Base-by-base conservation (phyloP, 2,113 vertebrate species). In the Brachyistius frenatus region DNA sequence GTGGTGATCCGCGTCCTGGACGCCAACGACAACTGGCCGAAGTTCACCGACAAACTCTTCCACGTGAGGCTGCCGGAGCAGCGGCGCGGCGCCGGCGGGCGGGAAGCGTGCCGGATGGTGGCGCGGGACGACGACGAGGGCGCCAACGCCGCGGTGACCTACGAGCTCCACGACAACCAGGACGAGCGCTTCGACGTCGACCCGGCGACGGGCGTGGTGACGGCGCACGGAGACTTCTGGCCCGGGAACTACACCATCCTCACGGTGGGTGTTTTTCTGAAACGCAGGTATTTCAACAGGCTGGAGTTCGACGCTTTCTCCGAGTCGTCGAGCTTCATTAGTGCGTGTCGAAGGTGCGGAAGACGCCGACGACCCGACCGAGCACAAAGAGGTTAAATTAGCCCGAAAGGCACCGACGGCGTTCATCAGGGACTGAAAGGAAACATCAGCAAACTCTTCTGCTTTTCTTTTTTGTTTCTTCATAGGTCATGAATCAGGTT, bases 211-310 rank as follows among this genome's bases (percentile, higher is more conserved):
- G 98, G 97, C 0, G 80, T 94, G 49, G 94, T 99, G 57, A 95
- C 94, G 0, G 94, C 96, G 0, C 94, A 69, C 1, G 96, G 95
- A 0, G 88, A 93, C 41, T 99, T 99, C 76, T 80, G 88, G 79
- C 93, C 93, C 0, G 96, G 96, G 0, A 97, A 96, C 65, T 99
- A 99, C 94, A 97, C 94, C 44, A 99, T 99, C 63, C 89, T 99
- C 0, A 97, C 96, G 89, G 98, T 99, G 69, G 10, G 87, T 35
- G 10, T 49, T 23, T 23, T 23, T 23, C 23, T 23, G 23, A 23
- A 23, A 23, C 23, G 41, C 39, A 7, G 7, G 39, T 41, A 10
- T 7, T 41, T 41, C 39, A 41, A 41, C 39, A 41, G 6, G 10
- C 41, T 9, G 1, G 10, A 13, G 41, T 9, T 11, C 10, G 13